Base-by-base conservation (phyloP, 2,113 vertebrate genomes). In the Aptenodytes forsteri region DNA sequence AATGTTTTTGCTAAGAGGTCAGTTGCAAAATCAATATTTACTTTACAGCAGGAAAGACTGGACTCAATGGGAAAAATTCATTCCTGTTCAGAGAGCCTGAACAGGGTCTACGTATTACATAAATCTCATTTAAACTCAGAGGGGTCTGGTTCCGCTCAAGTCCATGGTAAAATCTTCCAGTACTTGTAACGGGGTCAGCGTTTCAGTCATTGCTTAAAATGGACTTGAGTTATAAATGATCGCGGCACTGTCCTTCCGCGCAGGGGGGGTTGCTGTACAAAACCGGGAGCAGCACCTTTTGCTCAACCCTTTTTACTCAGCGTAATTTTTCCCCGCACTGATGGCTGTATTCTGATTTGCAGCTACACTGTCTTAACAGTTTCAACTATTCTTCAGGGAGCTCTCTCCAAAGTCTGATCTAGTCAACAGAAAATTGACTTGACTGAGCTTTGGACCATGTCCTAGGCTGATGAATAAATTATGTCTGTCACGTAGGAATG, bases 21-120 rank as follows among this genome's bases (percentile, higher is more conserved):
- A 61, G 62, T 42, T 70, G 56, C 38, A 96, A 80, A 82, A 94
- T 90, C 83, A 90, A 75, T 91, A 80, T 89, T 83, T 79, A 75
- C 70, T 71, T 54, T 76, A 32, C 46, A 79, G 61, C 75, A 83
- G 61, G 55, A 75, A 79, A 76, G 73, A 34, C 25, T 4, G 22
- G 25, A 18, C 21, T 44, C 11, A 7, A 18, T 19, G 54, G 55
- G 61, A n/a, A 95, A 83, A 82, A 49, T 13, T 14, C 40, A 14
- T 14, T 25, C 56, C 14, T 11, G 19, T 49, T 13, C 52, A 44
- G 90, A 84, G 34, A 34, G 38, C 25, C 85, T 47, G 85, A 36
- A 13, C 52, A 34, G 50, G n/a, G 52, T 6, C 72, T 52, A 21
- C 7, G 1, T 1, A 11, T 11, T 5, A 9, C 59, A 40, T 14